Conservation (phyloP, 2,797 vertebrate genomes). For the Iguana delicatissima region DNA sequence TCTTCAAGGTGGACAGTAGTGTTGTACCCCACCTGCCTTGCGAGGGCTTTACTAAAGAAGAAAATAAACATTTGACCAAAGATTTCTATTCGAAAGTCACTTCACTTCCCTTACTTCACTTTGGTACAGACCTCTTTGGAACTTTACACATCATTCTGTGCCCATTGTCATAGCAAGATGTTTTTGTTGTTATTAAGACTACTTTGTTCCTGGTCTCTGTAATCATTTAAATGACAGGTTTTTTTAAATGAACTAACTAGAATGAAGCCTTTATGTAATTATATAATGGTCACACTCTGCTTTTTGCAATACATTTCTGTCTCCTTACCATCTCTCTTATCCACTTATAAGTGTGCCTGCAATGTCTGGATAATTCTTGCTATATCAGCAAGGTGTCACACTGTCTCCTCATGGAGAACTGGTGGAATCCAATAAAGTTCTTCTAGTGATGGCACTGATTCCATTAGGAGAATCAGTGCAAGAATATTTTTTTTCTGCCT, state of each 20-base stretch:
- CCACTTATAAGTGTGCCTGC: too few relatives aligned
- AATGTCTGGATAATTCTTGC: too few relatives aligned
- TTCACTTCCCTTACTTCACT: too few relatives aligned
- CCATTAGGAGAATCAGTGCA: neutral
- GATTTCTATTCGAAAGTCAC: neutral
- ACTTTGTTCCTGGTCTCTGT: neutral
- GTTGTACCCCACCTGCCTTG: conserved; percentile 10
- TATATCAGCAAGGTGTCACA: too few relatives aligned
- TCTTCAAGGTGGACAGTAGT: neutral
- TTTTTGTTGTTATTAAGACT: neutral
- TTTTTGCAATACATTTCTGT: neutral
- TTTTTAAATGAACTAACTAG: neutral
- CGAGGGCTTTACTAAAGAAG: conserved; percentile 17
- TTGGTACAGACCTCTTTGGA: neutral
- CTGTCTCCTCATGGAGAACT: neutral
- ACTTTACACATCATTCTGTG: neutral
- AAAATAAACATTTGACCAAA: neutral
- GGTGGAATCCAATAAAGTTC: neutral
- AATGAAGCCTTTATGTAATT: neutral
- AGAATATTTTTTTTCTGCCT: neutral
- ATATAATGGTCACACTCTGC: neutral
- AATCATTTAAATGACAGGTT: neutral
- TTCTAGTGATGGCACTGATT: neutral
- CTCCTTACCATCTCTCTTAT: too few relatives aligned
- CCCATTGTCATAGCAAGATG: neutral